A percentile compares a stretch with the other conserved stretches of the same genome.
phyloP scores from a whole-genome alignment of 2,113 vertebrate species.

The Etia nguti region DNA sequence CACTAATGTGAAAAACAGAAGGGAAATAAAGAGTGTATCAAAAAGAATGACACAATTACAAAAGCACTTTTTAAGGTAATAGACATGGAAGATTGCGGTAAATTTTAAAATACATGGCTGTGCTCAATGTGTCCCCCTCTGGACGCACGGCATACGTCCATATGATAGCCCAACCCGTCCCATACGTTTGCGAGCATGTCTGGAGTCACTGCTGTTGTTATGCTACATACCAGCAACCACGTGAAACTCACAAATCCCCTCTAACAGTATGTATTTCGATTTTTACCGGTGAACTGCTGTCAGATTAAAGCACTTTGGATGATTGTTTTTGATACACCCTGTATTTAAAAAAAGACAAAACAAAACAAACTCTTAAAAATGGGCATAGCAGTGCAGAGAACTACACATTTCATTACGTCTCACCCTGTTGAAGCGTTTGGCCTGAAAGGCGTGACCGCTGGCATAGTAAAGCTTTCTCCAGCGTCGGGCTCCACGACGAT shows the following conservation, averaged over 20 bases:
- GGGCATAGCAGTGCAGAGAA: background rate
- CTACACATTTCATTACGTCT: background rate
- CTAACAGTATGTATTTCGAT: background rate
- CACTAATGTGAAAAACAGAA: background rate
- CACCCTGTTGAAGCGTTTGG: slow-evolving; percentile 98
- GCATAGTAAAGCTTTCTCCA: slow-evolving; percentile 99
- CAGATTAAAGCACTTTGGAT: background rate
- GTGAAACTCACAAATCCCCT: background rate
- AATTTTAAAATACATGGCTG: background rate
- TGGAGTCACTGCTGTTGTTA: background rate
- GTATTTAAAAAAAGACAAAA: background rate
- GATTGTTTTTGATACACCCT: background rate
- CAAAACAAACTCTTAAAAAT: background rate
- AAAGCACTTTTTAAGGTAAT: too few species aligned
- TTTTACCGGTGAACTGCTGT: background rate
- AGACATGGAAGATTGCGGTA: background rate
- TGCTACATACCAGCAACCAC: background rate
- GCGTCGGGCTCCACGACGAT: slow-evolving; percentile 91
- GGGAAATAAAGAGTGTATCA: background rate
- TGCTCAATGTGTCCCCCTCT: background rate
- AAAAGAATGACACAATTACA: background rate
- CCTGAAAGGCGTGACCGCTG: slow-evolving; percentile 96
- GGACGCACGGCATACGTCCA: background rate
- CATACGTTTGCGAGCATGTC: fast-evolving
- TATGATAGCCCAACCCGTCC: background rate